These are phyloP conservation scores for Astur gentilis DNA, from an alignment of 2,113 vertebrate species.

Conservation along the genomic window DNA sequence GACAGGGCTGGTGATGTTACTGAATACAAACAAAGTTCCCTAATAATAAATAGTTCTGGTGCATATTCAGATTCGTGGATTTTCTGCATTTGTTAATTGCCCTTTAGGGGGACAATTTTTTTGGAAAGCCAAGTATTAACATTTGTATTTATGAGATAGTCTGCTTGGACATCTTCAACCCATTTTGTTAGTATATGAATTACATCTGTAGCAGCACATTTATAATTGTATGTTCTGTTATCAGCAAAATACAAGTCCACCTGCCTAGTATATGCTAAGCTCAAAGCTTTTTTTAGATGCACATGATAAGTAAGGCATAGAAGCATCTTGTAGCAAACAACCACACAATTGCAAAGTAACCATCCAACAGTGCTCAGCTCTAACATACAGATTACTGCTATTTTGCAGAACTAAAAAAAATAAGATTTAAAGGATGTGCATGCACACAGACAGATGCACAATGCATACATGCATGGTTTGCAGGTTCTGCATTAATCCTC, in stretches of 20 bases:
- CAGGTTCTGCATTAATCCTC: background rate
- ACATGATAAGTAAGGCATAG: background rate
- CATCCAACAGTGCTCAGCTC: background rate
- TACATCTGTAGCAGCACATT: background rate
- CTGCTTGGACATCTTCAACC: background rate
- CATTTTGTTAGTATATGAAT: background rate
- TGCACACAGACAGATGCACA: background rate
- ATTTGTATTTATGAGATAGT: background rate
- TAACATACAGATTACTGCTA: background rate
- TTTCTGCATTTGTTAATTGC: background rate
- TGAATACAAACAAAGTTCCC: background rate
- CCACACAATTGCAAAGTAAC: background rate
- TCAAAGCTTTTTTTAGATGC: background rate
- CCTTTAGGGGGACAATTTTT: background rate
- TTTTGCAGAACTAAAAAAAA: background rate
- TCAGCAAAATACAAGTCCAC: background rate
- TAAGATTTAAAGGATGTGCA: background rate
- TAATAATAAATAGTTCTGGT: background rate
- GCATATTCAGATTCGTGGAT: background rate
- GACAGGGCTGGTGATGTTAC: background rate
- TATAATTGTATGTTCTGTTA: background rate
- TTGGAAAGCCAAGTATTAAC: background rate
- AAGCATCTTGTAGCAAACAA: background rate
- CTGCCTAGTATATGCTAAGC: background rate
- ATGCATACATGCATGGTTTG: background rate